Evolutionary conservation across 2,113 vertebrate species (phyloP).

Genomic region (Ornithorhynchus anatinus): DNA sequence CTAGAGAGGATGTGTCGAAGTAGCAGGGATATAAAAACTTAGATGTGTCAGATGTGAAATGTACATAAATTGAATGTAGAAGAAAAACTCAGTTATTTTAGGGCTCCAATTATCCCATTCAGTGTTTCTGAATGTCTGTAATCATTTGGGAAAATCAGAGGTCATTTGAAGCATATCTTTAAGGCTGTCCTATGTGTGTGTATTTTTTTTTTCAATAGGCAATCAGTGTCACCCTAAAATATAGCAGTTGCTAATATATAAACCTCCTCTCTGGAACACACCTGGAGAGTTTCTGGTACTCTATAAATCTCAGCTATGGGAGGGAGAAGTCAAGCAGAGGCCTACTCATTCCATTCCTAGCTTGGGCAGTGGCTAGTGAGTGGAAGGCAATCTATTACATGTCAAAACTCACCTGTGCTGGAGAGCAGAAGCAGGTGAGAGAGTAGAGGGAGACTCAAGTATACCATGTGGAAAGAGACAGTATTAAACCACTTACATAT

Average conservation of each 20-base stretch:
- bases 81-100: conserved; percentile 1
- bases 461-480: too few relatives aligned
- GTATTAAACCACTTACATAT: too few relatives aligned
- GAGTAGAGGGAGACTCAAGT: too few relatives aligned
- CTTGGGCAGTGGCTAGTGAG: too few relatives aligned
- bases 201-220: background rate
- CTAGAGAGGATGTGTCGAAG: background rate
- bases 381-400: too few relatives aligned
- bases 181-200: background rate
- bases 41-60: background rate
- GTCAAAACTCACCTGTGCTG: too few relatives aligned
- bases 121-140: background rate
- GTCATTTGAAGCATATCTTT: background rate
- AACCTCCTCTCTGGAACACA: too few relatives aligned
- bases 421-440: too few relatives aligned
- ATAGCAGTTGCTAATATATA: background rate
- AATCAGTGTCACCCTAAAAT: background rate
- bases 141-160: background rate
- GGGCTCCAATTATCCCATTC: background rate
- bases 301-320: too few relatives aligned
- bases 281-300: too few relatives aligned
- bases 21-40: background rate
- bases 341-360: too few relatives aligned
- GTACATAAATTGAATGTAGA: background rate
- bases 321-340: too few relatives aligned